Conservation (phyloP, 2,888 invertebrate genomes). For the Prosapia bicincta region DNA sequence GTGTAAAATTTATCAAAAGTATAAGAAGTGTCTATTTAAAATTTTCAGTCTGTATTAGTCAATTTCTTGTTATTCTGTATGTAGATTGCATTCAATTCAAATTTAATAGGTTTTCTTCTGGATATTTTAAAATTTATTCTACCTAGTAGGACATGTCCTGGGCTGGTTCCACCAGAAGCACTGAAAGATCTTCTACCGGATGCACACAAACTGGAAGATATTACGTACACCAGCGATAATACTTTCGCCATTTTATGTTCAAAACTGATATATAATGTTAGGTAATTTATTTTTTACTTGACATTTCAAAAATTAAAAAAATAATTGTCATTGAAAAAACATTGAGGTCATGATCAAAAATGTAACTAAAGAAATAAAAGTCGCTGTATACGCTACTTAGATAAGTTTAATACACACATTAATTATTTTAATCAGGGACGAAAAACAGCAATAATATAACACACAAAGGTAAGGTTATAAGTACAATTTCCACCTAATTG, state of each 20-base stretch:
- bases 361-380: no score
- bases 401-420: no score
- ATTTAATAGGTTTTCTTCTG: no score
- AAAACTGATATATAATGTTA: background rate
- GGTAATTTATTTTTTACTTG: background rate
- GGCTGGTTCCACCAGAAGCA: slow-evolving; percentile 6
- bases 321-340: background rate
- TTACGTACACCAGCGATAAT: slow-evolving; percentile 1
- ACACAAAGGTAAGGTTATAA: no score
- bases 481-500: no score
- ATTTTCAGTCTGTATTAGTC: background rate
- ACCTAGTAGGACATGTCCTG: slow-evolving; percentile 29
- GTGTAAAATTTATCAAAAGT: no score
- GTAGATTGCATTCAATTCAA: background rate
- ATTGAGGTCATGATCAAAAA: background rate
- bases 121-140: no score
- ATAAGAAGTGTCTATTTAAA: no score
- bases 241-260: slow-evolving; percentile 16
- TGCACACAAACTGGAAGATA: slow-evolving; percentile 10
- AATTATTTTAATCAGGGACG: no score
- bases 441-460: no score
- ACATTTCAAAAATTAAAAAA: background rate
- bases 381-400: no score
- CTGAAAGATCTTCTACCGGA: background rate
- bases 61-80: background rate